Evolutionary conservation across 1,140 invertebrate species (phyloP), one percentile per base, ranked within the genome.

Genomic region (Bursaphelenchus mucronatus): DNA sequence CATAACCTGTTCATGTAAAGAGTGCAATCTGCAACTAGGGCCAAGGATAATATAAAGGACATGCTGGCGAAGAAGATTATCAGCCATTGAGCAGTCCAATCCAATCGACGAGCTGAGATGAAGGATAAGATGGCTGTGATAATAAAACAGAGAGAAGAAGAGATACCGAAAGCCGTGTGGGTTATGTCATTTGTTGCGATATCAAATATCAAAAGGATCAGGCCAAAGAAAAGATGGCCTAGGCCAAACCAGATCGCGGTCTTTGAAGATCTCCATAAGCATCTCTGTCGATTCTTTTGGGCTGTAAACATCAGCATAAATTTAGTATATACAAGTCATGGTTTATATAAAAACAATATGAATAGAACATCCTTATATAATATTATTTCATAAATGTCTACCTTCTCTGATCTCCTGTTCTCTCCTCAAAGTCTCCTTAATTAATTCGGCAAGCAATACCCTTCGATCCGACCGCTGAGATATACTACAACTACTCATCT

Each of bases 41-140:
- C 19, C 13, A 59, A n/a, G 39, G 13, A 30, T 17, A 44, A 30
- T 6, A 9, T 7, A 44, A 11, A 45, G 13, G 57, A 15, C 1
- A 59, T 1, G 52, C 41, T 17, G 40, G 13, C 13, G 57, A 43
- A 59, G 40, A 59, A 44, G 40, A 59, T 59, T 1, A 59, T 59
- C 15, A 59, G 40, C 17, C 19, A 45, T 15, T 59, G 57, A 13
- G 57, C 57, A 17, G 57, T 39, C 11, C 57, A 11, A 39, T 59
- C 57, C 45, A 59, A 59, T 1, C 57, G 13, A n/a, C 57, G 13
- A 15, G 67, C 67, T 13, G 69, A 21, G 46, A 68, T 68, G 39
- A 68, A 72, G 9, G 63, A 52, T 19, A 68, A 51, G 13, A 68
- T 72, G 8, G 57, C 55, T n/a, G 41, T 49, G 41, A 68, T 67